phyloP scores from a whole-genome alignment of 2,797 vertebrate species.

The Cyclura pinguis region DNA sequence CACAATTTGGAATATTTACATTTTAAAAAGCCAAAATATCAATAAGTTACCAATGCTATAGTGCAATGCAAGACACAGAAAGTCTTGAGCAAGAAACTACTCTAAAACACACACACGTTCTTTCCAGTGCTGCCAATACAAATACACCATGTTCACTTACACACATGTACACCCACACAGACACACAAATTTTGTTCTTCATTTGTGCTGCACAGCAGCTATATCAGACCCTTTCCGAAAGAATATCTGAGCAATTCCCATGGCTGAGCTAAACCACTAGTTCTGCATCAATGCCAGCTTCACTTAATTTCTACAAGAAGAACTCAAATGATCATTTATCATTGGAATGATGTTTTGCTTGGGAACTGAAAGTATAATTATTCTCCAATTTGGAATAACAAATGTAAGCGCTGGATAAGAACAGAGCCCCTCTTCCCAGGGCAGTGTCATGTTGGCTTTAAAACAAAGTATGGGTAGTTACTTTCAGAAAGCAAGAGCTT shows the following conservation, averaged over 20 bases:
- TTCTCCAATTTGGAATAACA: slow-evolving; percentile 53
- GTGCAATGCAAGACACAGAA: background rate
- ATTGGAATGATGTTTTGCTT: slow-evolving; percentile 27
- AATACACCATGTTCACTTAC: no score
- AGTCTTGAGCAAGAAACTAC: background rate
- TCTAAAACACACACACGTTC: background rate
- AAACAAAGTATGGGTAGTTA: background rate
- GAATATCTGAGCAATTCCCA: background rate
- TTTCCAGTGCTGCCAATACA: background rate
- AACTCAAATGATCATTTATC: slow-evolving; percentile 1
- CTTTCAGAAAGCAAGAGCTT: background rate
- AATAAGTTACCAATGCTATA: background rate
- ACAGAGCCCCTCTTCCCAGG: background rate
- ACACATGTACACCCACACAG: background rate
- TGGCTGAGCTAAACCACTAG: background rate
- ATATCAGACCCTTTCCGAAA: background rate
- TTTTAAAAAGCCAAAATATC: background rate
- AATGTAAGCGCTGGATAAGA: slow-evolving; percentile 45
- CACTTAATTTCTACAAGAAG: background rate
- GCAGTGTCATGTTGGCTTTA: background rate
- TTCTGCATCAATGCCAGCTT: background rate
- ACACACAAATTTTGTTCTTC: background rate
- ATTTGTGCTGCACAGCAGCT: background rate
- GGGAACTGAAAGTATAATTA: slow-evolving; percentile 66
- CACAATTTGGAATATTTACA: background rate